Conservation (phyloP, 2,888 invertebrate species). For the Nipponacmea schrenckii region DNA sequence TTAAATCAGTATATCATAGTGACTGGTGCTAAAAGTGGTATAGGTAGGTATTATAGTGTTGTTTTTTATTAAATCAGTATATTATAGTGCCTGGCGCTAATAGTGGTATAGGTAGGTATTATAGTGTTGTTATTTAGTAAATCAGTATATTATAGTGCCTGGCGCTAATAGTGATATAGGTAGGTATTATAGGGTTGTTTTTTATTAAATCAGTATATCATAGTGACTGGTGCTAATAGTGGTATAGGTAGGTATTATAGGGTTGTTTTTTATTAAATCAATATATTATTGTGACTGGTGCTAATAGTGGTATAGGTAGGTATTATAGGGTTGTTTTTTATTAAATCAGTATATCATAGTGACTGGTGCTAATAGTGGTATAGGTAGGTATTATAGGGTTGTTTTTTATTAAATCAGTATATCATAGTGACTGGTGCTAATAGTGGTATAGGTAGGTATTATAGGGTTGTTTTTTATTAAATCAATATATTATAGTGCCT, state of each 20-base stretch:
- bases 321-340: conserved; percentile 82
- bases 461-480: conserved; percentile 87
- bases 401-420: conserved; percentile 85
- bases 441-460: conserved; percentile 87
- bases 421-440: conserved; percentile 92
- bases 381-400: conserved; percentile 80
- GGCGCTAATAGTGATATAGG: conserved; percentile 93
- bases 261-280: conserved; percentile 88
- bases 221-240: conserved; percentile 90
- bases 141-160: conserved; percentile 86
- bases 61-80: conserved; percentile 85
- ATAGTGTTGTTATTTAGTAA: conserved; percentile 87
- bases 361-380: conserved; percentile 92
- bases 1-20: conserved; percentile 85
- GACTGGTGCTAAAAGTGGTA: conserved; percentile 92
- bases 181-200: conserved; percentile 80
- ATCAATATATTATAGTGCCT: conserved; percentile 86
- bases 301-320: conserved; percentile 87
- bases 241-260: conserved; percentile 89
- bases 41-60: conserved; percentile 86
- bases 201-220: conserved; percentile 82
- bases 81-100: conserved; percentile 92
- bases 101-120: conserved; percentile 80
- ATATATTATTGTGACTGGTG: conserved; percentile 88
- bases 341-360: conserved; percentile 85